phyloP scores from a whole-genome alignment of 2,113 vertebrate species.

The Amphilophus citrinellus region DNA sequence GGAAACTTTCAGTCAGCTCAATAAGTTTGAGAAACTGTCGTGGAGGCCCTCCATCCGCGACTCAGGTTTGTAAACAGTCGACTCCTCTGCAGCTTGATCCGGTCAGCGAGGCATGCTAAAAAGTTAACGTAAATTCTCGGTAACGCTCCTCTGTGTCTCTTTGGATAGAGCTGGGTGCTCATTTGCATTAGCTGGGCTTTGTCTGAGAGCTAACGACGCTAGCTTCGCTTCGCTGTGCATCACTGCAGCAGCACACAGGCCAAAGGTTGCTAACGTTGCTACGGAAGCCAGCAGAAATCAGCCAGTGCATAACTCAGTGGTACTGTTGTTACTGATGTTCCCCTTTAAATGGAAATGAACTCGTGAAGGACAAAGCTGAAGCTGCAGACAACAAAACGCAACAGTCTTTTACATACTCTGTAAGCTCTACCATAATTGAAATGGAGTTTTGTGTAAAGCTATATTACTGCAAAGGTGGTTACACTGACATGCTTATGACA shows the following conservation, averaged over 20 bases:
- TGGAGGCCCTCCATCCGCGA: conserved; percentile 83
- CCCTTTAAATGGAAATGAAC: not conserved
- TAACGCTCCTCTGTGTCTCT: not conserved
- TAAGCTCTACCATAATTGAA: not conserved
- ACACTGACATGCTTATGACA: not conserved
- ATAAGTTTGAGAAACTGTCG: conserved; percentile 89
- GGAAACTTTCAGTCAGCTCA: conserved; percentile 68
- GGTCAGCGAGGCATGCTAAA: not conserved
- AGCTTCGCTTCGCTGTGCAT: not conserved
- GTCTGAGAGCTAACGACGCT: not conserved
- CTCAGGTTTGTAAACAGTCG: conserved; percentile 85
- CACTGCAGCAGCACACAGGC: conserved; percentile 9
- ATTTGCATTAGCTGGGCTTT: not conserved
- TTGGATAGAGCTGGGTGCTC: not conserved
- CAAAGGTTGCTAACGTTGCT: conserved; percentile 52
- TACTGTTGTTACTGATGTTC: not conserved
- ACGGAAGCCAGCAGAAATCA: conserved; percentile 45
- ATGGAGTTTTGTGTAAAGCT: not conserved
- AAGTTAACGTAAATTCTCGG: not conserved
- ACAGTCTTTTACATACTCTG: not conserved
- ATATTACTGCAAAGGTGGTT: too few species aligned
- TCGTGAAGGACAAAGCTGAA: not conserved
- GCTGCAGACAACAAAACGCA: not conserved
- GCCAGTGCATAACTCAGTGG: not conserved
- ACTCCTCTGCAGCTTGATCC: not conserved